Base-by-base conservation (phyloP, 2,797 vertebrate genomes). In the Hybognathus amarus region DNA sequence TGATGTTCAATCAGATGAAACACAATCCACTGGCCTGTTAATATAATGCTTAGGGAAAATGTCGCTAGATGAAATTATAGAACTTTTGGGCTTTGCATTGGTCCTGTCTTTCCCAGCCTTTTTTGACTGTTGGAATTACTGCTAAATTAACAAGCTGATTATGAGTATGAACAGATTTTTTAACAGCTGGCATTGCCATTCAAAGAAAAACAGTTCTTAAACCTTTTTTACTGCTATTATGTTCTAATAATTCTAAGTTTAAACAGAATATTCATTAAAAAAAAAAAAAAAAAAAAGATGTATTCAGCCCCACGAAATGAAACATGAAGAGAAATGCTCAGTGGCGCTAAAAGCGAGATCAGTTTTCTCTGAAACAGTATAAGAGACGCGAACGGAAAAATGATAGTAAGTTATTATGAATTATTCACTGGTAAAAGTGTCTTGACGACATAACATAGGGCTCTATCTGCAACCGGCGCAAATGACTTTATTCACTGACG, bases 1-100 rank as follows among this genome's bases (percentile, higher is more conserved):
- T 67, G 47, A 68, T 59, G 63, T 76, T 83, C n/a, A 82, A 76
- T n/a, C 47, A 66, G 59, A 82, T 50, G n/a, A 82, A 75, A 81
- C 56, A 73, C 56, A 73, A 81, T 50, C 68, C 79, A 61, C 68
- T 61, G 38, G 79, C 68, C 38, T 80, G 24, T 80, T 63, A 47
- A 80, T 71, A 33, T 50, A 15, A 5, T 73, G 40, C 38, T 64
- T 24, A 24, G 68, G 52, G 38, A 56, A 59, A 59, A 56, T 59
- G 52, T 59, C n/a, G 50, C 38, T 42, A 7, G 5, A 3, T 61
- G 18, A 73, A 81, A 81, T 50, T 0, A 81, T 24, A 64, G 0
- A n/a, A 81, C 67, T 30, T 63, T 73, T 61, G 52, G 68, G 52
- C 12, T 33, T 80, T 73, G 30, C 22, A 73, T 9, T 73, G 68